These are phyloP conservation scores for Hydrotaea diabolus DNA, from an alignment of 2,888 invertebrate genomes.

Conservation along the genomic window DNA sequence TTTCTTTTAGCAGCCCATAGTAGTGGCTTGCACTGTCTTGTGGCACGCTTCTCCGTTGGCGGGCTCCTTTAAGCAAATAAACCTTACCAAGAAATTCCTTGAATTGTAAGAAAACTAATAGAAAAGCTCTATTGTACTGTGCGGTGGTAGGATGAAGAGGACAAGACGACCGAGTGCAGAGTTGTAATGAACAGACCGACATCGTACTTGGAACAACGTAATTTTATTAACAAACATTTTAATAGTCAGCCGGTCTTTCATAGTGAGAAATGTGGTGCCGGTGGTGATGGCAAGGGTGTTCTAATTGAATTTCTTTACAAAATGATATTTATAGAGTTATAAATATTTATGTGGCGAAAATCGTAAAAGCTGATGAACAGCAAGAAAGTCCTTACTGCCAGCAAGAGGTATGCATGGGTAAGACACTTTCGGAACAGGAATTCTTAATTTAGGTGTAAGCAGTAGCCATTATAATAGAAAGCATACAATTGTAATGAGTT, in stretches of 20 bases:
- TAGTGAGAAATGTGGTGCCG: constrained; percentile 7
- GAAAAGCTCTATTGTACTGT: neutral
- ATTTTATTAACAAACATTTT: constrained; percentile 47
- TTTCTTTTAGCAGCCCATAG: no score
- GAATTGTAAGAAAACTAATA: neutral
- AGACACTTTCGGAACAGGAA: no score
- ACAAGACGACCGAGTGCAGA: neutral
- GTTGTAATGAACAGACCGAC: neutral
- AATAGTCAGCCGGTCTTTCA: constrained; percentile 16
- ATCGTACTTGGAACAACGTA: constrained; percentile 5
- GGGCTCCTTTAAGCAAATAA: constrained; percentile 6
- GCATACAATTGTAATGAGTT: no score
- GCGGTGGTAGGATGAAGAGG: neutral
- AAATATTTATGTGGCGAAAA: constrained; percentile 16
- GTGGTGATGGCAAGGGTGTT: neutral
- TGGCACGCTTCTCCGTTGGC: no score
- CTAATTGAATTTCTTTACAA: constrained; percentile 37
- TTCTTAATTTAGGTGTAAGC: neutral
- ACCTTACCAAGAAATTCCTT: neutral
- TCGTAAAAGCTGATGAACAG: neutral
- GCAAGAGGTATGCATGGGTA: no score
- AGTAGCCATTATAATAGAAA: neutral
- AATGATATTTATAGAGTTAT: constrained; percentile 42
- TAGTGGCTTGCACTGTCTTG: neutral
- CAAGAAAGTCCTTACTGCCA: no score